Evolutionary conservation across 1,140 invertebrate genomes (phyloP).

Genomic region (Drosophila navojoa): DNA sequence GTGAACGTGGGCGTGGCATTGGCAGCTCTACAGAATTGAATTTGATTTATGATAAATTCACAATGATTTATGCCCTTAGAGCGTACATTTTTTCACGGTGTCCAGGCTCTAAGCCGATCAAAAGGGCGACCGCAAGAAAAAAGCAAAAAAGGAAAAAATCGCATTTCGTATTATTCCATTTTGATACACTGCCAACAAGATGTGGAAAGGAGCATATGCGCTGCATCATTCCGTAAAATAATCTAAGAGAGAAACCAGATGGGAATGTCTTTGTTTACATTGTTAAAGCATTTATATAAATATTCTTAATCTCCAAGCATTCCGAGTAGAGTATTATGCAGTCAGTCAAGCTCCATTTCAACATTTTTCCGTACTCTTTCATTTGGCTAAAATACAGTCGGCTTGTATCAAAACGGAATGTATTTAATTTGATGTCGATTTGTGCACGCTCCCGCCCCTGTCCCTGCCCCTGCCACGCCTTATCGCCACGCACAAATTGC

Average conservation of each 20-base stretch:
- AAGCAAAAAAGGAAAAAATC: slow-evolving; percentile 13
- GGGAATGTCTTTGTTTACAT: too few species aligned
- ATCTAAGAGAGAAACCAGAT: too few species aligned
- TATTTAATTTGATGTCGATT: slow-evolving; percentile 60
- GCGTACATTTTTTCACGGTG: slow-evolving; percentile 52
- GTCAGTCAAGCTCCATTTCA: not conserved
- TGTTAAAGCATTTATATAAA: too few species aligned
- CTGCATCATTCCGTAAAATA: too few species aligned
- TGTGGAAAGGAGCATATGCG: too few species aligned
- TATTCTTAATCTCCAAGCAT: too few species aligned
- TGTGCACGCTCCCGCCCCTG: slow-evolving; percentile 13
- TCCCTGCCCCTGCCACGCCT: slow-evolving; percentile 4
- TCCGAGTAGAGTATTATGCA: not conserved
- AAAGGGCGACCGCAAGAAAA: slow-evolving; percentile 56
- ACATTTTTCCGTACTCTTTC: slow-evolving; percentile 27
- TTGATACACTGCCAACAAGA: not conserved
- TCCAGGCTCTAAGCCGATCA: slow-evolving; percentile 68
- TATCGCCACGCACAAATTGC: slow-evolving; percentile 58
- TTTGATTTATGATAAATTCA: slow-evolving; percentile 81
- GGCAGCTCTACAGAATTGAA: slow-evolving; percentile 65
- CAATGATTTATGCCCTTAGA: slow-evolving; percentile 79
- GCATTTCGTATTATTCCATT: slow-evolving; percentile 59
- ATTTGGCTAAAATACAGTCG: slow-evolving; percentile 69
- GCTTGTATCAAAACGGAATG: slow-evolving; percentile 4
- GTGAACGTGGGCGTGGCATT: slow-evolving; percentile 25